phyloP scores from a whole-genome alignment of 2,113 vertebrate genomes.

The Puntigrus tetrazona region DNA sequence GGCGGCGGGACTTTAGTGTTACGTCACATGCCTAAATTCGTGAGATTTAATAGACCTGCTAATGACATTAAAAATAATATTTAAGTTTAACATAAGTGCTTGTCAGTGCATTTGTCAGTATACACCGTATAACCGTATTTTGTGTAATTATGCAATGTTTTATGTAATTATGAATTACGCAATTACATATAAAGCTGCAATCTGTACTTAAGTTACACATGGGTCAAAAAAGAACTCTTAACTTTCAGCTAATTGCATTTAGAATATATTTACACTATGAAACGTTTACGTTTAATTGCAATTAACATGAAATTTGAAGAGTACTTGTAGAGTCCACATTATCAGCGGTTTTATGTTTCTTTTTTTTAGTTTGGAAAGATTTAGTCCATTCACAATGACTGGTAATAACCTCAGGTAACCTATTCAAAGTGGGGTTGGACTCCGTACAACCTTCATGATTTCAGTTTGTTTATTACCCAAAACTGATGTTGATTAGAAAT shows the following conservation, averaged over 20 bases:
- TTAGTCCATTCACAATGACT: not conserved
- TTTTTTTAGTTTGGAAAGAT: not conserved
- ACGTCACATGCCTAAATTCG: not conserved
- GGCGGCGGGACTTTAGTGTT: not conserved
- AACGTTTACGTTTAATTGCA: not conserved
- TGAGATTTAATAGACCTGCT: not conserved
- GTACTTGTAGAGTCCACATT: no score
- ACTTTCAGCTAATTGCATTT: not conserved
- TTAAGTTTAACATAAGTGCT: not conserved
- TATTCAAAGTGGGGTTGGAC: not conserved
- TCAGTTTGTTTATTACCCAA: not conserved
- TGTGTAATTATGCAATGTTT: no score
- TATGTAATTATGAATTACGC: not conserved
- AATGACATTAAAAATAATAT: not conserved
- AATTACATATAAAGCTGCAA: not conserved
- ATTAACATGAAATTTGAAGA: not conserved
- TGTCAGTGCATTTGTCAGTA: not conserved
- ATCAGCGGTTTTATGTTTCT: constrained; percentile 12
- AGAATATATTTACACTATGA: not conserved
- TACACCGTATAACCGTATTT: not conserved
- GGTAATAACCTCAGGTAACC: not conserved
- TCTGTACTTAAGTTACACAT: not conserved
- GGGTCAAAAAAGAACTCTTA: not conserved
- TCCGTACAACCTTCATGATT: not conserved
- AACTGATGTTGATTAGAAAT: not conserved